Conservation (phyloP, 2,888 invertebrate species). For the Icerya purchasi region DNA sequence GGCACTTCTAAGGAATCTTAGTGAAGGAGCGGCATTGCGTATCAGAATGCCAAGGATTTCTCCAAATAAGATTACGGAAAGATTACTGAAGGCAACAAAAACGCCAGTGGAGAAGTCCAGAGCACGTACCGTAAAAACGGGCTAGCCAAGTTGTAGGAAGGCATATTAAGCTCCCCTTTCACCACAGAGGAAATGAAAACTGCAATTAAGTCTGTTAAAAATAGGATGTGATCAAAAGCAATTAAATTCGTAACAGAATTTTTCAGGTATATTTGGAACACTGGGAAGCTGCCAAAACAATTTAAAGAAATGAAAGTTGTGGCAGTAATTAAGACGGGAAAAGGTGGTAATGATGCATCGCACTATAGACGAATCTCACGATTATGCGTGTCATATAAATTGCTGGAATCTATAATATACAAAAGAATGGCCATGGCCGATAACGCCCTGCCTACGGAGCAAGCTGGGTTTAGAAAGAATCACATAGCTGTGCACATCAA, state of each 20-base stretch:
- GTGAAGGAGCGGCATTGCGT: background rate
- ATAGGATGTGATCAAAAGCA: background rate
- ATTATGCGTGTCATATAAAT: background rate
- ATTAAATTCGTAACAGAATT: background rate
- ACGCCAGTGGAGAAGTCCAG: background rate
- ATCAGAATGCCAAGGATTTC: background rate
- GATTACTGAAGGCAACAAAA: background rate
- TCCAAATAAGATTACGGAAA: background rate
- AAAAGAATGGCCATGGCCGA: too few species aligned
- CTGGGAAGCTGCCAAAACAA: background rate
- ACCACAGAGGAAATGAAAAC: background rate
- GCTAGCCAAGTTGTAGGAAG: background rate
- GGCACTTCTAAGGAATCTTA: background rate
- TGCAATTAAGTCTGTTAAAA: background rate
- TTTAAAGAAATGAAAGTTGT: background rate
- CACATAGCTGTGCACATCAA: background rate
- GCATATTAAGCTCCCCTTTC: background rate
- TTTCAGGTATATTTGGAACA: background rate
- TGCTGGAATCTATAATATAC: too few species aligned
- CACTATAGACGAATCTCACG: background rate
- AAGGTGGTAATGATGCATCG: background rate
- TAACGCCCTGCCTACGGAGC: background rate
- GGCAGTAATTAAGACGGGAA: background rate
- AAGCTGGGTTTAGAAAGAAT: background rate
- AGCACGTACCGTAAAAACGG: background rate